Evolutionary conservation across 2,888 invertebrate genomes (phyloP), one percentile per base, ranked within the genome.

Genomic region (Dichetophora obliterata): DNA sequence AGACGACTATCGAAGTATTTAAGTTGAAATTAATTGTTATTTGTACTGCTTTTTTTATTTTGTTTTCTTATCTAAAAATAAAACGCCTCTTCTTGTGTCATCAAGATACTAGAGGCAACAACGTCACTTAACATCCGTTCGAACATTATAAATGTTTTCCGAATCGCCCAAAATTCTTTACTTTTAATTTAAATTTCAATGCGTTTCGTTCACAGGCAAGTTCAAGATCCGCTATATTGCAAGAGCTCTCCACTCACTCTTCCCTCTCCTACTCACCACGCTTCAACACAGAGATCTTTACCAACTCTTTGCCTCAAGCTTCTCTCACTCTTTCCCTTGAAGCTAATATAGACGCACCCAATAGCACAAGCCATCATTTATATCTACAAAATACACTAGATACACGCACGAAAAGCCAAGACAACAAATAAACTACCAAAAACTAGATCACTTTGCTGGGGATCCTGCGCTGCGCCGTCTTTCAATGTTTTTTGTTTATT

Each of bases 381-480:
- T 22, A 54, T 31, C 70, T 66, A 63, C 48, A 22, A 71, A 43
- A 72, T 48, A 72, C n/a, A n/a, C 59, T 22, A 71, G 71, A 70
- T 54, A 70, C 70, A 27, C 34, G 34, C 34, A 57, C 70, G 16
- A 48, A 9, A 19, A 75, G 27, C 75, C 75, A 75, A 80, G 48
- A 77, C 73, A 80, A 61, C 52, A 74, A 74, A 74, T 66, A 74
- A 74, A 74, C 74, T 54, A 54, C 65, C 54, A 74, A 80, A 86
- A 86, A 84, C 83, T 86, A 86, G 85, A 85, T 84, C 85, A 86
- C 85, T 86, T 85, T 86, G 86, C 86, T 86, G 86, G 86, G 87
- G 86, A 86, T 86, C 86, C 78, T 75, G 69, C 65, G 76, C 69
- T 65, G 48, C 68, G 66, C 37, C 59, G 57, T 27, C 19, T n/a